Base-by-base conservation (phyloP, 2,888 invertebrate species). In the Brachyopa scutellaris region DNA sequence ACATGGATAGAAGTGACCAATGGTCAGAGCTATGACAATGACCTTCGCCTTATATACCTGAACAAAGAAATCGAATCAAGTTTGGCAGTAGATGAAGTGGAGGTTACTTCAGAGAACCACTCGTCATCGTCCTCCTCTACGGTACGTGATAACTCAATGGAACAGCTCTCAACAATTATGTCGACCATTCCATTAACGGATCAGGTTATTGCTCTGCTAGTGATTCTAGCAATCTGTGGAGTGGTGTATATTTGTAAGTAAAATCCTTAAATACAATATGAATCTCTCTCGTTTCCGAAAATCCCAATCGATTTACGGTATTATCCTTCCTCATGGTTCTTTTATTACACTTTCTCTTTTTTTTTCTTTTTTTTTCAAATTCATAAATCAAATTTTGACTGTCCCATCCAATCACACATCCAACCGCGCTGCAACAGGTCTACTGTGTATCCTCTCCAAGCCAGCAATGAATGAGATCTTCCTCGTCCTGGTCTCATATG, bases 401-500 rank as follows among this genome's bases (percentile, higher is more conserved):
- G 15, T n/a, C 45, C 53, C 7, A 11, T 40, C 9, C 19, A 13
- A 45, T 29, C 40, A 13, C 33, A 15, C 11, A 8, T 8, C 9
- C 19, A 5, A 5, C 23, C 0, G 17, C n/a, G n/a, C 23, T 53
- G 45, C 84, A 84, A 51, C 85, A 90, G 96, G 94, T 87, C 91
- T 96, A 57, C 91, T 96, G 84, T 94, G 93, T 53, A 94, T 95
- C 85, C 93, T 96, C 84, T 93, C 95, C 69, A 93, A 96, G 84
- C 96, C 96, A 21, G 95, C 96, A 9, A 95, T 97, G 92, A 97
- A 97, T 90, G 97, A 97, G 90, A 94, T 97, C 84, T 95, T 96
- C 90, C 92, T 97, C 62, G 93, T 96, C 61, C 93, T 95, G 82
- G 94, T 97, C 77, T 96, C 96, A 15, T 97, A 96, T 89, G 93